Evolutionary conservation across 1,140 invertebrate species (phyloP).

Genomic region (Saxidomus purpurata): DNA sequence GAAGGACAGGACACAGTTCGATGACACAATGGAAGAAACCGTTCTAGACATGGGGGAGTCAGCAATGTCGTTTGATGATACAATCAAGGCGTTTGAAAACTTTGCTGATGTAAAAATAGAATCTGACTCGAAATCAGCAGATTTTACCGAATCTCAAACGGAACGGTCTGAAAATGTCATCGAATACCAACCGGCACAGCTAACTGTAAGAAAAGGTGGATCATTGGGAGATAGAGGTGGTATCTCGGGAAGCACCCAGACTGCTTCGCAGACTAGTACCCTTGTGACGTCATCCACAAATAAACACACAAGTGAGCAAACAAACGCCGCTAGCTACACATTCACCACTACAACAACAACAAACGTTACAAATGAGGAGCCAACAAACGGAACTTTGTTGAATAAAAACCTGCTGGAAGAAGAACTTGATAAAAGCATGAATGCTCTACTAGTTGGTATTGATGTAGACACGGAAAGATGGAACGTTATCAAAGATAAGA

Average conservation of each 20-base stretch:
- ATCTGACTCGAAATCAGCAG: background rate
- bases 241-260: background rate
- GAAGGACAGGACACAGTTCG: background rate
- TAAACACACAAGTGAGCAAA: background rate
- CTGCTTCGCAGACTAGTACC: background rate
- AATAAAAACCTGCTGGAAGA: constrained; percentile 5
- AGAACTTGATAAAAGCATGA: constrained; percentile 40
- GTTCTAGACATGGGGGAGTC: background rate
- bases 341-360: background rate
- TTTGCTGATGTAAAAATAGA: constrained; percentile 5
- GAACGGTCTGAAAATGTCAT: constrained; percentile 26
- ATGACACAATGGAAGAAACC: background rate
- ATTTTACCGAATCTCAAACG: constrained; percentile 5
- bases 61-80: constrained; percentile 32
- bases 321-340: background rate
- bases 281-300: background rate
- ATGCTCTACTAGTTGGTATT: constrained; percentile 40
- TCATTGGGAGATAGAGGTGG: background rate
- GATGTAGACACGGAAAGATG: constrained; percentile 40
- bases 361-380: background rate
- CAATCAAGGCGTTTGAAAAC: constrained; percentile 34
- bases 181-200: background rate
- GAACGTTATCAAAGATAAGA: background rate
- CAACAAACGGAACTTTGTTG: background rate
- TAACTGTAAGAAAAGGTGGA: background rate